Base-by-base conservation (phyloP, 2,113 vertebrate species). In the Ifrita kowaldi region DNA sequence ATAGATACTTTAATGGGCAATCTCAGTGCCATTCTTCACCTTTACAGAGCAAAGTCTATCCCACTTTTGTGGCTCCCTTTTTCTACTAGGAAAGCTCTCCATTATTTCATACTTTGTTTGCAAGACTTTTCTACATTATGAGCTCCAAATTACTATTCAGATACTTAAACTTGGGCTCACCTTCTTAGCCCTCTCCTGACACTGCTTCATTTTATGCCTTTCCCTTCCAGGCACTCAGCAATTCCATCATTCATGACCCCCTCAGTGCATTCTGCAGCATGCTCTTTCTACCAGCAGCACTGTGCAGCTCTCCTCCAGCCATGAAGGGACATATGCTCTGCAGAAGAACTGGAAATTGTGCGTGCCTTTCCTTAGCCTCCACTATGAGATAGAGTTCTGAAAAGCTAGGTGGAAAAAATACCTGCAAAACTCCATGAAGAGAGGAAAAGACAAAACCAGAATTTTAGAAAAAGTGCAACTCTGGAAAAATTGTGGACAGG, bases 201-300 rank as follows among this genome's bases (percentile, higher is more conserved):
- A 20, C 4, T n/a, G 2, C 17, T 74, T 84, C 4, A 6, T 65
- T 93, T 89, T 28, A 81, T 18, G 49, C 4, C 4, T 37, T 44
- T 69, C 16, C 20, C 10, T 81, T 56, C 37, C 26, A 84, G 27
- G 10, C 50, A 53, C n/a, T 37, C 17, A 62, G 9, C 11, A 77
- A 35, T 69, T 80, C 37, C 49, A 42, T 11, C 21, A 44, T 21
- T 41, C 37, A 8, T 13, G 1, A 49, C 7, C 16, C 8, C 11
- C 16, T 0, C 1, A 20, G 6, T 16, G 44, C 6, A 0, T 73
- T 73, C 69, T 65, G 55, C 22, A 87, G 12, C 27, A 35, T 3
- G 3, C 7, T 76, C 20, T n/a, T 73, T 55, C 47, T 47, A 22
- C 14, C 50, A 47, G 50, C n/a, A 69, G 24, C 12, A 15, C 6